phyloP scores from a whole-genome alignment of 2,797 vertebrate genomes.

The Spizella passerina region DNA sequence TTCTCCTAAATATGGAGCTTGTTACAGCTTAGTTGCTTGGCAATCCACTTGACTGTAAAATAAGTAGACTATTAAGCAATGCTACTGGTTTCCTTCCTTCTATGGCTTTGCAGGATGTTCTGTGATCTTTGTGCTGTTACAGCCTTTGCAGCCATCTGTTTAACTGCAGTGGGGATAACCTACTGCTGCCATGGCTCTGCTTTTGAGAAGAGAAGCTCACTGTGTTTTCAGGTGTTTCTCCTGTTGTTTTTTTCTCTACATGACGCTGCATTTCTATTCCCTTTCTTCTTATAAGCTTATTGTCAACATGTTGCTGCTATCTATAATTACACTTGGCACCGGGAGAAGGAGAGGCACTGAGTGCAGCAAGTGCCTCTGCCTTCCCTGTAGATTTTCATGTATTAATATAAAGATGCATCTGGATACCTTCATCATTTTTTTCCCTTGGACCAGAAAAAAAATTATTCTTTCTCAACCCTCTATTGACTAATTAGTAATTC shows the following conservation, averaged over 20 bases:
- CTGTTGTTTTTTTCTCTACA: neutral
- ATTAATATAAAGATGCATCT: neutral
- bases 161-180: neutral
- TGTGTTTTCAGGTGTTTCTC: neutral
- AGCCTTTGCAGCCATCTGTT: neutral
- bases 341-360: neutral
- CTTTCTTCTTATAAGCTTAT: constrained; percentile 5
- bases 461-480: neutral
- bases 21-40: constrained; percentile 60
- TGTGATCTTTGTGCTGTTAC: neutral
- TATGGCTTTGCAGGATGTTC: constrained; percentile 30
- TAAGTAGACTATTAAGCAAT: constrained; percentile 63
- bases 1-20: constrained; percentile 53
- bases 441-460: neutral
- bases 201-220: neutral
- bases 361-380: neutral
- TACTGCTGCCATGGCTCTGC: neutral
- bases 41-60: constrained; percentile 57
- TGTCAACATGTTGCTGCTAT: neutral
- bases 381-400: neutral
- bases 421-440: neutral
- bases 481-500: neutral
- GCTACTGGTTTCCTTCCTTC: constrained; percentile 68
- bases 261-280: neutral
- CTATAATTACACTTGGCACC: neutral